A percentile compares a stretch with the other conserved stretches of the same genome.
Conservation (phyloP, 2,888 invertebrate genomes). For the Troides helena region DNA sequence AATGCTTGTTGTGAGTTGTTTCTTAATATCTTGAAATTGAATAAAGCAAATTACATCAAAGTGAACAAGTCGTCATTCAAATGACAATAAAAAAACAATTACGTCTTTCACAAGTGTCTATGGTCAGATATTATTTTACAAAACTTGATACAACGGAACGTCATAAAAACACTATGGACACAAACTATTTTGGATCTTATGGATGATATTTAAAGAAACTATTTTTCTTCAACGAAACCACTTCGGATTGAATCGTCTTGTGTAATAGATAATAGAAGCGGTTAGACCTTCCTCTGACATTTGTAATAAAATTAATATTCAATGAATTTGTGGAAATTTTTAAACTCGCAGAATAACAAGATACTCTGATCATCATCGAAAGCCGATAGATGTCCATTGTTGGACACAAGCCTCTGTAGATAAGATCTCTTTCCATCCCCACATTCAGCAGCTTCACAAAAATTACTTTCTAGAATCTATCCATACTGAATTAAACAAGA, state of each 20-base stretch:
- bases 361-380: neutral
- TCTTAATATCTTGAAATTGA: constrained; percentile 1
- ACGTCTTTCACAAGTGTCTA: constrained; percentile 22
- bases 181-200: constrained; percentile 1
- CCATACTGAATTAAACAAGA: too few relatives aligned
- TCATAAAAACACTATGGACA: neutral
- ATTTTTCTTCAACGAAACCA: constrained; percentile 1
- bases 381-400: too few relatives aligned
- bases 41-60: constrained; percentile 46
- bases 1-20: neutral
- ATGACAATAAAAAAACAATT: constrained; percentile 21
- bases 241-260: constrained; percentile 15
- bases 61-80: constrained; percentile 4
- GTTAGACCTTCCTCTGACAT: constrained; percentile 21
- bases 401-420: too few relatives aligned
- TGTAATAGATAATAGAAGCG: constrained; percentile 19
- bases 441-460: too few relatives aligned
- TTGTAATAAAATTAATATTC: constrained; percentile 23
- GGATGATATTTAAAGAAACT: neutral
- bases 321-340: constrained; percentile 11
- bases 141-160: constrained; percentile 2
- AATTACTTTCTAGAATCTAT: too few relatives aligned
- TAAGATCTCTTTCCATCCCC: too few relatives aligned
- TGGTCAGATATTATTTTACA: constrained; percentile 17
- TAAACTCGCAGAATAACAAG: neutral